Evolutionary conservation across 1,140 invertebrate genomes (phyloP), one percentile per base, ranked within the genome.

Genomic region (Drosophila eugracilis): DNA sequence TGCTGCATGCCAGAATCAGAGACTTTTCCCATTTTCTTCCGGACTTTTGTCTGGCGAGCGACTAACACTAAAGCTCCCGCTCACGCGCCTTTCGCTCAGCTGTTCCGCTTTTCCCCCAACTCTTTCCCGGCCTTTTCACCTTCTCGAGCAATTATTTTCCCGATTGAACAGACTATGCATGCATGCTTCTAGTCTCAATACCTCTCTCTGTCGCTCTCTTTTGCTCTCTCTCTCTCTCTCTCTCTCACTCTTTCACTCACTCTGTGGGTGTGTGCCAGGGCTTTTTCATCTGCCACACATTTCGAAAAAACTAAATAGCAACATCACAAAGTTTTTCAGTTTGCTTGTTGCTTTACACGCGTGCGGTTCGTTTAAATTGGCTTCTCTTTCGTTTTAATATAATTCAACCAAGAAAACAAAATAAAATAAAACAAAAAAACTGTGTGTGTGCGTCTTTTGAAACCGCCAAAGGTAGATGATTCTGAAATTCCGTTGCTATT

Each of bases 321-420:
- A 86, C 78, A 88, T 88, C 55, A 86, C 71, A 79, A 88, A 78
- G 78, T 86, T 86, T 78, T 90, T 90, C 80, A 90, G 86, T 90
- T 90, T 77, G 86, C 86, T 90, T 83, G 88, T 90, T 90, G 86
- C 86, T 83, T 71, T 72, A 48, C 67, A 73, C 81, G 86, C 86
- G 86, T 86, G 67, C 86, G 81, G 86, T 89, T 89, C 73, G 71
- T 49, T 49, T 41, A 47, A 60, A 47, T 34, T 62, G 30, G 34
- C 48, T 62, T 10, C 26, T 41, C 12, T 15, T 4, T 44, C 26
- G 12, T 12, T 14, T 36, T 9, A 9, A n/a, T n/a, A n/a, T n/a
- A n/a, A n/a, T n/a, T n/a, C n/a, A n/a, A n/a, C n/a, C 9, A 6
- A 9, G 2, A 7, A 6, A 15, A 39, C 7, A 39, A n/a, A 22